Conservation (phyloP, 2,888 invertebrate species). For the Zaprionus obscuricornis region DNA sequence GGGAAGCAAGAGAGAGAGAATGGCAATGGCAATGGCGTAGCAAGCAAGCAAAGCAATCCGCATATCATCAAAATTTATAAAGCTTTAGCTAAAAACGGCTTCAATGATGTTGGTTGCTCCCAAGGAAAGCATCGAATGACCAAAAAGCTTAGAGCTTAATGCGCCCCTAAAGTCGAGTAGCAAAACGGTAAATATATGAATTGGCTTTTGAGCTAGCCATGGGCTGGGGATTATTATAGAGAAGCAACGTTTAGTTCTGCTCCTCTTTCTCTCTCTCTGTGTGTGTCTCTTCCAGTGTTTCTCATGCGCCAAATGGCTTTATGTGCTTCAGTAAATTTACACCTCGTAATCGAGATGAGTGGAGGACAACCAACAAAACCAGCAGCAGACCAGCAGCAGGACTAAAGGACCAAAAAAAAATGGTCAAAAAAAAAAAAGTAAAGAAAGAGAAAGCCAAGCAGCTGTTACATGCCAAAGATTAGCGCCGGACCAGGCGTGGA, state of each 20-base stretch:
- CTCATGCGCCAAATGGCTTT: constrained; percentile 69
- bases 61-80: constrained; percentile 66
- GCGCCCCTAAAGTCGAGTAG: constrained; percentile 54
- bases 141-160: constrained; percentile 50
- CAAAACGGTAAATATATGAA: constrained; percentile 74
- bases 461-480: constrained; percentile 69
- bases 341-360: constrained; percentile 77
- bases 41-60: constrained; percentile 36
- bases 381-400: constrained; percentile 7
- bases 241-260: constrained; percentile 6
- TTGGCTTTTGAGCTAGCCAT: constrained; percentile 68
- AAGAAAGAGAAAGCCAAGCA: constrained; percentile 37
- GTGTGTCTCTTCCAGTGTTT: neutral
- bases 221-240: constrained; percentile 37
- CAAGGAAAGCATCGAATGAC: constrained; percentile 26
- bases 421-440: constrained; percentile 21
- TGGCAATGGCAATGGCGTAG: too few species aligned
- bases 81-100: constrained; percentile 41
- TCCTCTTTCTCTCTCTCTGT: neutral
- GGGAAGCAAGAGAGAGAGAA: too few species aligned
- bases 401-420: constrained; percentile 3
- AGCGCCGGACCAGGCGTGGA: constrained; percentile 38
- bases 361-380: constrained; percentile 22
- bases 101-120: constrained; percentile 3
- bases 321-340: constrained; percentile 78